Conservation (phyloP, 2,797 vertebrate species). For the Merluccius polli region DNA sequence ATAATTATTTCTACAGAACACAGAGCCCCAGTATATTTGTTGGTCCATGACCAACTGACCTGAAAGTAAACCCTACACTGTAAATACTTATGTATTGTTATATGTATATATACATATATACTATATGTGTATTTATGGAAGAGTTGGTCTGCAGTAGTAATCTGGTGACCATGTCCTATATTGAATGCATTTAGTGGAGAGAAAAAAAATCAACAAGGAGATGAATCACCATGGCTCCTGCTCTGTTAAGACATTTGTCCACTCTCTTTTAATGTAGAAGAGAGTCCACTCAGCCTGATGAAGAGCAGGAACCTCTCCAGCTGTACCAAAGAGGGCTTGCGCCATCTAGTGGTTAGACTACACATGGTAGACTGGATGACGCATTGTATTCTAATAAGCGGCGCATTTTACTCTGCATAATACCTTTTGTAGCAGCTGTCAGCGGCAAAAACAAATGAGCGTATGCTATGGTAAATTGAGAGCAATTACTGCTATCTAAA, state of each 20-base stretch:
- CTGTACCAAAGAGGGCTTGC: neutral
- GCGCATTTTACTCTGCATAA: neutral
- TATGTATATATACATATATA: no score
- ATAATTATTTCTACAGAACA: neutral
- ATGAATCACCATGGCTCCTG: neutral
- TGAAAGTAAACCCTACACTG: neutral
- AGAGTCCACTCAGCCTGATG: neutral
- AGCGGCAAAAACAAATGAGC: no score
- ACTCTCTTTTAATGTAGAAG: neutral
- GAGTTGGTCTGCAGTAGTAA: neutral
- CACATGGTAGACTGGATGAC: neutral
- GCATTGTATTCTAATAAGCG: neutral
- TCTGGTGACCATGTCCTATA: neutral
- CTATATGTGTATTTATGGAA: no score
- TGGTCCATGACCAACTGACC: neutral
- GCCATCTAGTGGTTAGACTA: conserved; percentile 1
- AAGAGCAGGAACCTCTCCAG: neutral
- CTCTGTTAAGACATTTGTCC: neutral
- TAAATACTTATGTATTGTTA: neutral
- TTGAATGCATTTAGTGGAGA: neutral
- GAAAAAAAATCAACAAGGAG: neutral
- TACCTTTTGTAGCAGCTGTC: no score
- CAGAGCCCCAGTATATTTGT: neutral
- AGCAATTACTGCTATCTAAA: neutral
- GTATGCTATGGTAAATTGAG: no score